Evolutionary conservation across 2,888 invertebrate species (phyloP), one percentile per base, ranked within the genome.

Genomic region (Apodemia zela): DNA sequence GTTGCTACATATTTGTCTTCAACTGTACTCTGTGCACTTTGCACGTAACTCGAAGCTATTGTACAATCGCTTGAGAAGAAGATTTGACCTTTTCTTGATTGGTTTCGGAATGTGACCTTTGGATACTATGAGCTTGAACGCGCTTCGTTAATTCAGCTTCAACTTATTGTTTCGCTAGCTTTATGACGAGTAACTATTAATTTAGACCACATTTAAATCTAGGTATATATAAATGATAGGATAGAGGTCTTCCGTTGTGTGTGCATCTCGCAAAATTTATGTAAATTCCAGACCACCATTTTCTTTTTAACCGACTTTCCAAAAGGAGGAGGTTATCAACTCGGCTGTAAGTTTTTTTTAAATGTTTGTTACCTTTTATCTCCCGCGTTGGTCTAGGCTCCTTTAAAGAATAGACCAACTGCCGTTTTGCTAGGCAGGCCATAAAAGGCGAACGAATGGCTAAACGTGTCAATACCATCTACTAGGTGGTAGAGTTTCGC

Each of bases 101-200:
- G 65, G 63, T 60, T 61, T 63, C 65, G 68, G 69, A 68, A 69
- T 69, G 63, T 66, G 64, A 68, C 69, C 68, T 69, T 69, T 69
- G 60, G 2, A 57, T 15, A 54, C 54, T 25, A 57, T n/a, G 25
- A 57, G 57, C 57, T 57, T 57, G 57, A 57, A 57, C 57, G 57
- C 7, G n/a, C 51, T 18, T 13, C 51, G 57, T 57, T 57, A 25
- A 57, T n/a, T 21, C 21, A 21, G 45, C n/a, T 15, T 38, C 6
- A 54, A 21, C 1, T 57, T 25, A 57, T 57, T 57, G 57, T 57
- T 57, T 57, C 57, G 29, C 25, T 57, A 15, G 25, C 57, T n/a
- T 29, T n/a, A 29, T 57, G 57, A n/a, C 57, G 25, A 21, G 15
- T 29, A 47, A 6, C n/a, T 29, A 25, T 6, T 54, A 54, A 29